A percentile compares a stretch with the other conserved stretches of the same genome.
Evolutionary conservation across 1,140 invertebrate genomes (phyloP).

Genomic region (Leucophenga varia): DNA sequence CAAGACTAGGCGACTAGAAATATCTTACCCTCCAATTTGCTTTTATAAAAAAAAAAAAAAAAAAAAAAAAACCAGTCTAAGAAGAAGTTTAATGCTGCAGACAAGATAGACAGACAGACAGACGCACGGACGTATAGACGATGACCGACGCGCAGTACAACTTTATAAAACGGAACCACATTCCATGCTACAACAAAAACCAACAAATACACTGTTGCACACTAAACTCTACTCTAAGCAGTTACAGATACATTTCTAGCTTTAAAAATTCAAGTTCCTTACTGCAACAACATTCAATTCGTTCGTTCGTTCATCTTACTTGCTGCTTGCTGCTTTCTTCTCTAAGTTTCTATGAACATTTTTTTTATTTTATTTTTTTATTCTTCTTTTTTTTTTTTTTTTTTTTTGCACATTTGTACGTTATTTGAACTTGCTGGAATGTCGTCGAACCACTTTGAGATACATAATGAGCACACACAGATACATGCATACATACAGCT

Average conservation of each 20-base stretch:
- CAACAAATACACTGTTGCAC: constrained; percentile 14
- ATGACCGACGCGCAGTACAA: too few relatives aligned
- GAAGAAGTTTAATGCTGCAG: constrained; percentile 31
- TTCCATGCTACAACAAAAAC: constrained; percentile 38
- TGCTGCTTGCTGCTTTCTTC: constrained; percentile 17
- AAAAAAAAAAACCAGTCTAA: too few relatives aligned
- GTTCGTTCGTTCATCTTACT: constrained; percentile 42
- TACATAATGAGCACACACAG: constrained; percentile 1
- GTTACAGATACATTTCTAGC: constrained; percentile 17
- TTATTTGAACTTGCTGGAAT: constrained; percentile 53
- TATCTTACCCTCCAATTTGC: too few relatives aligned
- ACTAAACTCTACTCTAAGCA: constrained; percentile 9
- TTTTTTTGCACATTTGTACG: constrained; percentile 10
- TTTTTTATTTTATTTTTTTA: too few relatives aligned
- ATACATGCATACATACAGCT: background rate
- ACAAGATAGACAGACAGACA: constrained; percentile 11
- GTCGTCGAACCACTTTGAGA: constrained; percentile 41
- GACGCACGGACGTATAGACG: too few relatives aligned
- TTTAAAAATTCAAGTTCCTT: too few relatives aligned
- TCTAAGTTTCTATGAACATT: too few relatives aligned
- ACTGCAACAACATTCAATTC: too few relatives aligned
- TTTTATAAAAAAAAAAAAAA: too few relatives aligned
- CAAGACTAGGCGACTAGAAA: too few relatives aligned
- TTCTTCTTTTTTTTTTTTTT: background rate
- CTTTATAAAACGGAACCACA: constrained; percentile 29